A percentile compares a stretch with the other conserved stretches of the same genome.
Evolutionary conservation across 2,113 vertebrate species (phyloP).

Genomic region (Perca flavescens): DNA sequence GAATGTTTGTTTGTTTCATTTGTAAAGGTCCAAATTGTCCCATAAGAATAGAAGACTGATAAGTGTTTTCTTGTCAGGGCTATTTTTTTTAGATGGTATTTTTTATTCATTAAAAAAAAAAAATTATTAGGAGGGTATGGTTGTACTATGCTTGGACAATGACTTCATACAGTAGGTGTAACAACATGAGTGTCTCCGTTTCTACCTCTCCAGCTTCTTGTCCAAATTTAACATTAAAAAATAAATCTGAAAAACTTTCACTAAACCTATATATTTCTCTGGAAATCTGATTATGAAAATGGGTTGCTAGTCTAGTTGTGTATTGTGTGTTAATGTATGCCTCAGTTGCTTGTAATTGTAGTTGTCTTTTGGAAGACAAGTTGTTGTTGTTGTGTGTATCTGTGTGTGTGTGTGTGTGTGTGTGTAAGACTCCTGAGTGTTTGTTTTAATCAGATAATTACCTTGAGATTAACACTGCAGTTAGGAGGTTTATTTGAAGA

Average conservation of each 20-base stretch:
- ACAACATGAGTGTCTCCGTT: conserved; percentile 1
- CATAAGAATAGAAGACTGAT: not conserved
- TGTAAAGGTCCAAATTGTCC: conserved; percentile 4
- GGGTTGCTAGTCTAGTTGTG: not conserved
- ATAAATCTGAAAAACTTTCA: not conserved
- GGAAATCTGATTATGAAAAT: not conserved
- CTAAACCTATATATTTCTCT: not conserved
- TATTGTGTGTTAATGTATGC: not conserved
- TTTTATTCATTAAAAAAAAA: too few relatives aligned
- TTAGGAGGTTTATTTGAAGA: conserved; percentile 9
- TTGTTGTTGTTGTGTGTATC: conserved; percentile 6
- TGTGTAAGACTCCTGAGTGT: conserved; percentile 33
- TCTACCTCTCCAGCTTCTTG: not conserved
- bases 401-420: not conserved
- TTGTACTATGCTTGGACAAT: conserved; percentile 10
- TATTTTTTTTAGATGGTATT: not conserved
- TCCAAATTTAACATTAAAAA: not conserved
- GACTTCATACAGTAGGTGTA: conserved; percentile 1
- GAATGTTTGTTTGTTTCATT: conserved; percentile 41
- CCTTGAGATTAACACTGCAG: conserved; percentile 29
- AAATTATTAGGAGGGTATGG: not conserved
- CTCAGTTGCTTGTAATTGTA: not conserved
- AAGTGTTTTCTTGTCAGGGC: not conserved
- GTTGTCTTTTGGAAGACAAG: not conserved
- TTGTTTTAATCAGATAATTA: conserved; percentile 43